phyloP scores from a whole-genome alignment of 64 coral and sea anemone genomes.

The Platygyra sinensis region DNA sequence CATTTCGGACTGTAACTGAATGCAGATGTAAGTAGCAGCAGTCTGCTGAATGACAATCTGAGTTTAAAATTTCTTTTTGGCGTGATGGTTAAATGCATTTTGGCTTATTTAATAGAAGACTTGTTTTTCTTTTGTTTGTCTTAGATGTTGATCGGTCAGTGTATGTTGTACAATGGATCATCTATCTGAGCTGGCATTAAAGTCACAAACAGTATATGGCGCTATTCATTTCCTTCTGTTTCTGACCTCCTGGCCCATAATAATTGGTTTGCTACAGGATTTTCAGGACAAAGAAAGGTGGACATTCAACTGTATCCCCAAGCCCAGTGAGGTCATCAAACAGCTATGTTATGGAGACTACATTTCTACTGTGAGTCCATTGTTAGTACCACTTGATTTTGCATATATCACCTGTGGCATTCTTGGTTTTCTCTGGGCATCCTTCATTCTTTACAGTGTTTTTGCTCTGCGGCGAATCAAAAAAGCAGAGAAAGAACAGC shows the following conservation, averaged over 20 bases:
- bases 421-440: not conserved
- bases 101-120: too few species aligned
- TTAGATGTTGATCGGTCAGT: not conserved
- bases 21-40: too few species aligned
- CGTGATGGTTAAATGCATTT: too few species aligned
- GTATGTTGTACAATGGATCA: not conserved
- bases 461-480: not conserved
- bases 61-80: too few species aligned
- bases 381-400: conserved; percentile 6
- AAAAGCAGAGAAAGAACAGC: not conserved
- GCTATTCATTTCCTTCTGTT: not conserved
- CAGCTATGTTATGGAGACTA: not conserved
- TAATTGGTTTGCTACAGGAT: conserved; percentile 7
- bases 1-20: too few species aligned
- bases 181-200: not conserved
- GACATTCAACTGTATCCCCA: conserved; percentile 2
- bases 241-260: conserved; percentile 4
- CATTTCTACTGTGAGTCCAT: not conserved
- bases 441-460: not conserved
- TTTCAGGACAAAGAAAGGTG: not conserved
- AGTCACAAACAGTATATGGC: not conserved
- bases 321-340: conserved; percentile 1
- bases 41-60: too few species aligned
- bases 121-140: not conserved
- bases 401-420: not conserved